phyloP scores from a whole-genome alignment of 2,888 invertebrate species.

The Tillus elongatus region DNA sequence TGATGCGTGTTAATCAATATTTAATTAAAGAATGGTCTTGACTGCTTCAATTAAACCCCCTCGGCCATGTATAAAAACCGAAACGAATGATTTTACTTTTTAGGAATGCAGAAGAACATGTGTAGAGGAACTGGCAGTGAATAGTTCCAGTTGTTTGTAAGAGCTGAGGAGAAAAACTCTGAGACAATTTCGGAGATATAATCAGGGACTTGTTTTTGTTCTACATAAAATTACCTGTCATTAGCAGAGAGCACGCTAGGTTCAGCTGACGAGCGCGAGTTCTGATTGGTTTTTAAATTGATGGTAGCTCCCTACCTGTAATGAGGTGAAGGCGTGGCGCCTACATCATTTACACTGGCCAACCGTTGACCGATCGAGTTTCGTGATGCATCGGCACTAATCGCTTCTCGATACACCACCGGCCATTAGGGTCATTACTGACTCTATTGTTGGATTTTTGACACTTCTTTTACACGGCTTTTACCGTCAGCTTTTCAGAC shows the following conservation, averaged over 20 bases:
- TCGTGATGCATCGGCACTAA: conserved; percentile 30
- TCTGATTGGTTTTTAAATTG: conserved; percentile 43
- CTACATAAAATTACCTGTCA: conserved; percentile 35
- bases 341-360: conserved; percentile 42
- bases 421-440: conserved; percentile 36
- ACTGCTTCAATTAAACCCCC: too few species aligned
- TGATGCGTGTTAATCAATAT: too few species aligned
- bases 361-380: conserved; percentile 38
- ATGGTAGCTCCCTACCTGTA: conserved; percentile 43
- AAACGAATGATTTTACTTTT: background rate
- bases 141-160: too few species aligned
- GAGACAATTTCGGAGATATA: conserved; percentile 26
- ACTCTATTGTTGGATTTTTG: conserved; percentile 29
- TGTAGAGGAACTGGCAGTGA: conserved; percentile 1
- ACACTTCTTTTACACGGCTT: conserved; percentile 28
- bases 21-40: too few species aligned
- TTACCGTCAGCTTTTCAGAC: conserved; percentile 18
- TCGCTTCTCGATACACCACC: conserved; percentile 38
- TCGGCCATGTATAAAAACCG: background rate
- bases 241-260: conserved; percentile 35
- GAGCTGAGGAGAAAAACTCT: conserved; percentile 19
- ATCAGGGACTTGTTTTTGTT: conserved; percentile 35
- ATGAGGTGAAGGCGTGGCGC: conserved; percentile 41
- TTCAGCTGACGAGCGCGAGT: conserved; percentile 35
- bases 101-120: background rate